Percentiles rank a stretch among this genome's conserved stretches.
These are phyloP conservation scores for Lordiphosa clarofinis DNA, from an alignment of 1,140 invertebrate genomes.

Conservation along the genomic window DNA sequence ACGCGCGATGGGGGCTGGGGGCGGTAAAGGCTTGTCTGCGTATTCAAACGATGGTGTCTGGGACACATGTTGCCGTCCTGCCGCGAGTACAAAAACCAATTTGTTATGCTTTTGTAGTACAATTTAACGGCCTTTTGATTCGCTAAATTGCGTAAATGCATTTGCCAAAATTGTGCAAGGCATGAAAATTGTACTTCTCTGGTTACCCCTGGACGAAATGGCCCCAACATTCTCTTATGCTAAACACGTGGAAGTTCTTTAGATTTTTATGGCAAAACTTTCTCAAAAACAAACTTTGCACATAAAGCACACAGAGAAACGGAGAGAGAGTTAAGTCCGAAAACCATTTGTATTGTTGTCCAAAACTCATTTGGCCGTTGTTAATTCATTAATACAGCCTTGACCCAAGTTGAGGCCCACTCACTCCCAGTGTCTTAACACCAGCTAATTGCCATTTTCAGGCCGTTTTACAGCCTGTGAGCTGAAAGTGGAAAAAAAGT, in stretches of 20 bases:
- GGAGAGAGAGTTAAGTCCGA: constrained; percentile 19
- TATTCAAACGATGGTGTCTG: constrained; percentile 28
- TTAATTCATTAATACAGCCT: constrained; percentile 76
- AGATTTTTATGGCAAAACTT: constrained; percentile 63
- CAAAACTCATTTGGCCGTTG: constrained; percentile 65
- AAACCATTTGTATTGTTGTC: constrained; percentile 59
- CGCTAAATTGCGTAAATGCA: constrained; percentile 51
- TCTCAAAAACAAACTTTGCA: constrained; percentile 36
- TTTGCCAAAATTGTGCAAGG: constrained; percentile 14
- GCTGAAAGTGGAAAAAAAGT: constrained; percentile 37
- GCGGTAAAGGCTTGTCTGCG: background rate
- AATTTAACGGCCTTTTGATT: constrained; percentile 72
- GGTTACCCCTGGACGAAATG: constrained; percentile 45
- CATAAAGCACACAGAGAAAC: constrained; percentile 28
- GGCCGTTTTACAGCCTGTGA: constrained; percentile 44
- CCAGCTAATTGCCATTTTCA: constrained; percentile 69
- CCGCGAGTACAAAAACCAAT: constrained; percentile 54
- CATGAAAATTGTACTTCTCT: constrained; percentile 6
- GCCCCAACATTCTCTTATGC: constrained; percentile 30
- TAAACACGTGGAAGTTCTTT: constrained; percentile 49
- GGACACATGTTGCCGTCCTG: constrained; percentile 43
- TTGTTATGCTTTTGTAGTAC: constrained; percentile 57
- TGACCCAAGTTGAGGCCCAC: constrained; percentile 27
- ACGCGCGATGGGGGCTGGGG: constrained; percentile 2
- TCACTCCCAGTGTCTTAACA: constrained; percentile 34